phyloP scores from a whole-genome alignment of 2,797 vertebrate species.

The Lerista edwardsae region DNA sequence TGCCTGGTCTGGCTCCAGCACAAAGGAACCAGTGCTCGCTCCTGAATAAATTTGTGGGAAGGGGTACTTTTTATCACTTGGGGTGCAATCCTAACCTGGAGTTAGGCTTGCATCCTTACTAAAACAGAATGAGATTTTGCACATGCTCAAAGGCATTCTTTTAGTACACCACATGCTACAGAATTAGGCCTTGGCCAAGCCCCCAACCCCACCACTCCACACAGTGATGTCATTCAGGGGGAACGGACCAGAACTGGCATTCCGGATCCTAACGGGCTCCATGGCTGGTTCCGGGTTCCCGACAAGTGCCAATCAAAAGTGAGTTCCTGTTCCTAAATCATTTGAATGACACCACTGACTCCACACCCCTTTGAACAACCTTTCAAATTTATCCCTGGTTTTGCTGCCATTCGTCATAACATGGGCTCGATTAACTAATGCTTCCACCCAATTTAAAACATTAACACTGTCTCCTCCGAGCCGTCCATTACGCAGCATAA shows the following conservation, averaged over 20 bases:
- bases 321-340: too few relatives aligned
- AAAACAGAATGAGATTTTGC: background rate
- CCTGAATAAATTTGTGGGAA: background rate
- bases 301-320: too few relatives aligned
- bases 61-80: too few relatives aligned
- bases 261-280: too few relatives aligned
- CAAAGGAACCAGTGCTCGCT: too few relatives aligned
- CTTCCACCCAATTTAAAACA: conserved; percentile 37
- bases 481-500: conserved; percentile 28
- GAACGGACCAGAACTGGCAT: too few relatives aligned
- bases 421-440: background rate
- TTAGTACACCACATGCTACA: background rate
- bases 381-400: conserved; percentile 9
- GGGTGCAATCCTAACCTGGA: too few relatives aligned
- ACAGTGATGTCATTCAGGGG: too few relatives aligned
- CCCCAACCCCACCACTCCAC: too few relatives aligned
- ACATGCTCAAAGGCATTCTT: background rate
- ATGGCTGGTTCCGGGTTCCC: too few relatives aligned
- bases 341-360: too few relatives aligned
- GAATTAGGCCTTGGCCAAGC: background rate
- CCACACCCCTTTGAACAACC: background rate
- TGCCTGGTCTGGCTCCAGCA: background rate
- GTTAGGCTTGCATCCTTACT: too few relatives aligned
- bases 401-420: background rate
- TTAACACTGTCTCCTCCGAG: conserved; percentile 49